Evolutionary conservation across 2,797 vertebrate species (phyloP).

Genomic region (Loris lydekkerianus): DNA sequence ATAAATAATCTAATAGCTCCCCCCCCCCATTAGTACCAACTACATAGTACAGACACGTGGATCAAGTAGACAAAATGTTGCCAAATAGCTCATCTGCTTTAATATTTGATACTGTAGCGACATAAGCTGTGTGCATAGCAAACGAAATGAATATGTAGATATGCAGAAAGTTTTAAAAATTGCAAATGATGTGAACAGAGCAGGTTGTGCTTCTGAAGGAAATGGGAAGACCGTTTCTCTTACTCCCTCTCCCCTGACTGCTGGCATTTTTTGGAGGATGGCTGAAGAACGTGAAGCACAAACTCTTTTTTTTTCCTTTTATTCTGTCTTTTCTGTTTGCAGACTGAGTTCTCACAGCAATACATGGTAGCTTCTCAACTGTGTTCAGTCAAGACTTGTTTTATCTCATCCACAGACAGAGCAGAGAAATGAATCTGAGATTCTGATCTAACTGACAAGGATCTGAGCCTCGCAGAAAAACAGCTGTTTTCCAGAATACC

Average conservation of each 20-base stretch:
- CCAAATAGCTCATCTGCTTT: neutral
- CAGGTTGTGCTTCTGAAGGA: neutral
- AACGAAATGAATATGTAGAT: neutral
- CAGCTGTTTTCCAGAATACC: slow-evolving; percentile 9
- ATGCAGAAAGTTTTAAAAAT: neutral
- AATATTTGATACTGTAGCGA: neutral
- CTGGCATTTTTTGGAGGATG: neutral
- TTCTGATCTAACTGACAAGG: neutral
- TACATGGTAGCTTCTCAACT: neutral
- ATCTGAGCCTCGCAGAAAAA: neutral
- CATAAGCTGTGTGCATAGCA: neutral
- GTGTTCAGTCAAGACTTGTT: neutral
- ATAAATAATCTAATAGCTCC: neutral
- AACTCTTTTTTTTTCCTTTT: neutral
- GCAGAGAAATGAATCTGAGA: neutral
- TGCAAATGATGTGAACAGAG: neutral
- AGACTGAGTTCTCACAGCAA: neutral
- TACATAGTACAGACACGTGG: neutral
- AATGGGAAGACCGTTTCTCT: neutral
- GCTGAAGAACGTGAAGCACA: neutral
- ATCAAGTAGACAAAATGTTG: neutral
- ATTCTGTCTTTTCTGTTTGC: neutral
- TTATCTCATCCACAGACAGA: neutral
- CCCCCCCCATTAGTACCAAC: neutral
- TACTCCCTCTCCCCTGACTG: neutral